Conservation (phyloP, 2,797 vertebrate genomes). For the Alectoris magna region DNA sequence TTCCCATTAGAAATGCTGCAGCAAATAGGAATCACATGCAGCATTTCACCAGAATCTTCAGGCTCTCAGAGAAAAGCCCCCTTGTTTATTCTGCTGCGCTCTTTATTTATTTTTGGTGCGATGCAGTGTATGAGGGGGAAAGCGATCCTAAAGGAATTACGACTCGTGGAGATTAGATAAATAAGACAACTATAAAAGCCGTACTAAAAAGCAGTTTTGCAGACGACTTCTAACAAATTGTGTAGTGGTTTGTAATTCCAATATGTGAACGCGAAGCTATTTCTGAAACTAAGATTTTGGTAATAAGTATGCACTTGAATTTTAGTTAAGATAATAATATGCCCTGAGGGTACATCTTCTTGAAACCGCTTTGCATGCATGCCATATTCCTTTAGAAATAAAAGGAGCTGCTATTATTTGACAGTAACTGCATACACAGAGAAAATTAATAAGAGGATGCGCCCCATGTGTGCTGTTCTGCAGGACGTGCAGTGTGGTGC, state of each 20-base stretch:
- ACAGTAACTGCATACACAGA: background rate
- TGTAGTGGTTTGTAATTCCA: constrained; percentile 53
- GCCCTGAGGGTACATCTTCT: constrained; percentile 1
- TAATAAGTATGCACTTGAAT: constrained; percentile 56
- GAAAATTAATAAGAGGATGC: background rate
- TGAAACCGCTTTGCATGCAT: background rate
- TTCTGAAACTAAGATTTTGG: constrained; percentile 31
- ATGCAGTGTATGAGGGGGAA: constrained; percentile 12
- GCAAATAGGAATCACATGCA: background rate
- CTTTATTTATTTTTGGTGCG: constrained; percentile 15
- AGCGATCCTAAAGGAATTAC: constrained; percentile 60
- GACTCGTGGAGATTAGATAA: constrained; percentile 64
- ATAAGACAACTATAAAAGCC: constrained; percentile 36
- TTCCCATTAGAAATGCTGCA: background rate
- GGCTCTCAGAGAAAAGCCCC: background rate
- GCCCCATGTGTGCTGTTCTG: fast-evolving
- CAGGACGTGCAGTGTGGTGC: fast-evolving
- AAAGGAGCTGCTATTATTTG: background rate
- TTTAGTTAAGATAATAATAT: constrained; percentile 65
- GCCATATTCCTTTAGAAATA: background rate
- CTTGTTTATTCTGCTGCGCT: background rate
- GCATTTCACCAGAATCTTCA: background rate
- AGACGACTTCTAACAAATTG: constrained; percentile 36
- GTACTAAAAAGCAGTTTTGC: constrained; percentile 44
- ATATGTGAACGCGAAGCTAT: background rate